These are phyloP conservation scores for Leptopilina clavipes DNA, from an alignment of 1,140 invertebrate genomes.

Conservation along the genomic window DNA sequence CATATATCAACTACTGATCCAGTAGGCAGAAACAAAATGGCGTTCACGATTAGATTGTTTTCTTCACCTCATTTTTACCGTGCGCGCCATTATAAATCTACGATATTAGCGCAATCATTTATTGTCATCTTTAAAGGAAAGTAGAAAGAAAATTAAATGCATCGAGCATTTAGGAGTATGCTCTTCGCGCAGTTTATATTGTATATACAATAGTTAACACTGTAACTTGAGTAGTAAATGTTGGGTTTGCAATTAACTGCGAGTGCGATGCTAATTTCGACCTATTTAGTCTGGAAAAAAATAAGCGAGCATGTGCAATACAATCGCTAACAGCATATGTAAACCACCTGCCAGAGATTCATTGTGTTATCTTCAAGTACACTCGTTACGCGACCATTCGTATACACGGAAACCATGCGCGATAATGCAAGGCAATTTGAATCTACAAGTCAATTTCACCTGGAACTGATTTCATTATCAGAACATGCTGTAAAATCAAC, in stretches of 20 bases:
- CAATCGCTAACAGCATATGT: constrained; percentile 44
- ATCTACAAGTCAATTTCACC: constrained; percentile 20
- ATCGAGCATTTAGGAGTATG: not conserved
- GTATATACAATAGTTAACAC: not conserved
- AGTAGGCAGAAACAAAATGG: constrained; percentile 72
- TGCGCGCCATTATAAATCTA: not conserved
- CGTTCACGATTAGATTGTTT: constrained; percentile 65
- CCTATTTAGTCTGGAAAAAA: constrained; percentile 58
- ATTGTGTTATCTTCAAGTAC: constrained; percentile 50
- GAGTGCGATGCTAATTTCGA: constrained; percentile 63
- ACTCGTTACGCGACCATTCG: not conserved
- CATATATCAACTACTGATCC: constrained; percentile 73
- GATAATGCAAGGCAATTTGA: not conserved
- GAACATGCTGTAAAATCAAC: no score
- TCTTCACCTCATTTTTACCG: constrained; percentile 35
- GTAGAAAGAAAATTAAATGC: not conserved
- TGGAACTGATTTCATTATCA: not conserved
- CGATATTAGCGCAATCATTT: no score
- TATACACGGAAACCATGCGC: not conserved
- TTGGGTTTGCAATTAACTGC: constrained; percentile 59
- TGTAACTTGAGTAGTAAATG: constrained; percentile 30
- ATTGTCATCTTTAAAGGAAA: no score
- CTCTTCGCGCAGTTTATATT: no score
- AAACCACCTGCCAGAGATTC: constrained; percentile 47
- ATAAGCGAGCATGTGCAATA: constrained; percentile 57